Conservation (phyloP, 2,797 vertebrate genomes). For the Protonibea diacanthus region DNA sequence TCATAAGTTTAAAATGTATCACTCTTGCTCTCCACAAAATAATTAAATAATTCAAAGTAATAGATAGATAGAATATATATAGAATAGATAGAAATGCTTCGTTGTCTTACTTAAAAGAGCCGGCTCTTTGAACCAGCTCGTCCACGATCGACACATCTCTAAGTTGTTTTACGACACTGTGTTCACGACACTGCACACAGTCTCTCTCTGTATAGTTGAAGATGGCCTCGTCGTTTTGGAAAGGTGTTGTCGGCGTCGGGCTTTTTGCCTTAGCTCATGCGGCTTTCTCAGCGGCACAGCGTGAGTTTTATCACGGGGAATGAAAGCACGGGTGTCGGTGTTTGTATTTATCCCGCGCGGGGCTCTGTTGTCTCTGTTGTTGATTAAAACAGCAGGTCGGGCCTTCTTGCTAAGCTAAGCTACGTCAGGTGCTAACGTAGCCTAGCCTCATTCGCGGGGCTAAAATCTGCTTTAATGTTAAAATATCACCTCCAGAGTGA, state of each 20-base stretch:
- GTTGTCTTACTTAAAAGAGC: too few relatives aligned
- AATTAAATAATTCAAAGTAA: too few relatives aligned
- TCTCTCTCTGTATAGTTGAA: conserved; percentile 52
- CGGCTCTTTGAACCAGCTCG: too few relatives aligned
- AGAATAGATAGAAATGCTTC: too few relatives aligned
- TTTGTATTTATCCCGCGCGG: accelerated
- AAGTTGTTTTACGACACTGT: conserved; percentile 47
- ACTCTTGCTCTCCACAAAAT: too few relatives aligned
- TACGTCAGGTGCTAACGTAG: conserved; percentile 40
- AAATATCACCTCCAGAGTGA: neutral
- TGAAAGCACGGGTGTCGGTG: accelerated
- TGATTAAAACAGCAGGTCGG: conserved; percentile 14
- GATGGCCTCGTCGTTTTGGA: conserved; percentile 96
- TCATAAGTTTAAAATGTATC: too few relatives aligned
- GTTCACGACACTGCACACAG: conserved; percentile 58
- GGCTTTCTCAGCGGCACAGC: conserved; percentile 97
- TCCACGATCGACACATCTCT: conserved; percentile 40
- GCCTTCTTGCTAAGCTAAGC: conserved; percentile 56
- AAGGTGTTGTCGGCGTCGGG: conserved; percentile 93
- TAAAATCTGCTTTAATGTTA: too few relatives aligned
- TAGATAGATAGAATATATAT: too few relatives aligned
- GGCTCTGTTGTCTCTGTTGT: neutral
- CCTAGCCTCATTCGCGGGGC: conserved; percentile 32
- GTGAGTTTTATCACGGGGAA: conserved; percentile 83
- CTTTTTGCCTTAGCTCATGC: conserved; percentile 95